Percentiles rank a stretch among this genome's conserved stretches.
These are phyloP conservation scores for Petrocephalus sullivani DNA, from an alignment of 2,797 vertebrate genomes.

Conservation along the genomic window DNA sequence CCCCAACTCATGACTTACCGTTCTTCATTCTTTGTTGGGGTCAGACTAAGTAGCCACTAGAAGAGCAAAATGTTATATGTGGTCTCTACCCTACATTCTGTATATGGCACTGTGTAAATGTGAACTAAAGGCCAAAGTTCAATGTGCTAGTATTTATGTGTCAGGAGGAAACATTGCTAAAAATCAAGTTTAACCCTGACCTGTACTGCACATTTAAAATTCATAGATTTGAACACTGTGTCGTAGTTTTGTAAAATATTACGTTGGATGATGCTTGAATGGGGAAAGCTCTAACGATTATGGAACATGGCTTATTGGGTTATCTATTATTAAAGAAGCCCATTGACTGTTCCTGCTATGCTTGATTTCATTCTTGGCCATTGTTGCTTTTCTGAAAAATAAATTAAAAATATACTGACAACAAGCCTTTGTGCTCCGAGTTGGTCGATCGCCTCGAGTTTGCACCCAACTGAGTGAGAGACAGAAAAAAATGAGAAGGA, in stretches of 20 bases:
- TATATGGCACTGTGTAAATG: not conserved
- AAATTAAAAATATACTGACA: slow-evolving; percentile 17
- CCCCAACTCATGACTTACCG: not conserved
- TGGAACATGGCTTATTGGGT: not conserved
- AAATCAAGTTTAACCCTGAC: not conserved
- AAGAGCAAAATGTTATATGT: not conserved
- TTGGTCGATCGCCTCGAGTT: slow-evolving; percentile 40
- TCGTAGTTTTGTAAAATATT: not conserved
- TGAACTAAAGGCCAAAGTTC: not conserved
- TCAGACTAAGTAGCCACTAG: not conserved
- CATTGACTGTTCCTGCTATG: not conserved
- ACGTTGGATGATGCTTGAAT: not conserved
- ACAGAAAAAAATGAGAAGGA: slow-evolving; percentile 6
- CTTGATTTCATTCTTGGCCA: slow-evolving; percentile 10
- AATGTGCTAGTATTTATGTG: not conserved
- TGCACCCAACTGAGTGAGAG: slow-evolving; percentile 41
- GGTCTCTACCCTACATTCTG: not conserved
- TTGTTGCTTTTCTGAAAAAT: slow-evolving; percentile 5
- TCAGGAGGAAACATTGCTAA: not conserved
- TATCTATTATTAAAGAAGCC: not conserved
- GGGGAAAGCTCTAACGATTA: not conserved
- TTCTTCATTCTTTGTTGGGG: not conserved
- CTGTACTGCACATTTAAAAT: not conserved
- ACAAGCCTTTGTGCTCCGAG: slow-evolving; percentile 18
- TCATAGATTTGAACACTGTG: not conserved